Percentiles rank a stretch among this genome's conserved stretches.
Conservation (phyloP, 1,140 invertebrate genomes). For the Lordiphosa mommai region DNA sequence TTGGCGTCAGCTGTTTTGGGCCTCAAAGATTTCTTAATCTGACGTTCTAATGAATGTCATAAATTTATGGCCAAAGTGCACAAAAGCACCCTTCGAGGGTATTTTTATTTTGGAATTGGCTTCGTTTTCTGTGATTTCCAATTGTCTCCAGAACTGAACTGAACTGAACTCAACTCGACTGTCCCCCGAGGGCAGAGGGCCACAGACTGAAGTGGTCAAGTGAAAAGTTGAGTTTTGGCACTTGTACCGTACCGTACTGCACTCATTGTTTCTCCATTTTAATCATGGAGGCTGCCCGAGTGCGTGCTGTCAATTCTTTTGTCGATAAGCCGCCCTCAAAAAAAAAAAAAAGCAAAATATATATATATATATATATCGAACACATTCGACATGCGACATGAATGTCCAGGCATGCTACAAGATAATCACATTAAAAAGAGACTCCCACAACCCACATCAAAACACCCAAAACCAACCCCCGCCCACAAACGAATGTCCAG, state of each 20-base stretch:
- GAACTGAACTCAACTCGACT: neutral
- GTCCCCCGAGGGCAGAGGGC: slow-evolving; percentile 20
- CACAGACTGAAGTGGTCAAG: slow-evolving; percentile 65
- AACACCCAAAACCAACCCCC: neutral
- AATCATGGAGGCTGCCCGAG: slow-evolving; percentile 43
- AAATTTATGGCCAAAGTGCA: slow-evolving; percentile 74
- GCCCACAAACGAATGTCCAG: slow-evolving; percentile 24
- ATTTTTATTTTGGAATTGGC: slow-evolving; percentile 49
- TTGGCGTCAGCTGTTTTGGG: slow-evolving; percentile 71
- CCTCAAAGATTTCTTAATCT: slow-evolving; percentile 69
- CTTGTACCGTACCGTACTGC: slow-evolving; percentile 36
- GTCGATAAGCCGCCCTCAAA: slow-evolving; percentile 49
- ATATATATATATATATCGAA: slow-evolving; percentile 4
- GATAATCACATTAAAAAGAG: slow-evolving; percentile 78
- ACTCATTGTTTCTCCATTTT: slow-evolving; percentile 58
- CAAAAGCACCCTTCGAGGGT: slow-evolving; percentile 45
- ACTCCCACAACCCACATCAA: slow-evolving; percentile 20
- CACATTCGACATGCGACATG: slow-evolving; percentile 58
- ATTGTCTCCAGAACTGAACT: slow-evolving; percentile 21
- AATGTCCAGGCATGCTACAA: slow-evolving; percentile 66
- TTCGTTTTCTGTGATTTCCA: slow-evolving; percentile 59
- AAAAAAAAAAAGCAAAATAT: slow-evolving; percentile 21
- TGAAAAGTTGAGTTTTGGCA: slow-evolving; percentile 71
- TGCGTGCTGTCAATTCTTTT: slow-evolving; percentile 64
- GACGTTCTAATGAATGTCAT: slow-evolving; percentile 79